phyloP scores from a whole-genome alignment of 1,140 invertebrate species.

The Psilanteris sp. region DNA sequence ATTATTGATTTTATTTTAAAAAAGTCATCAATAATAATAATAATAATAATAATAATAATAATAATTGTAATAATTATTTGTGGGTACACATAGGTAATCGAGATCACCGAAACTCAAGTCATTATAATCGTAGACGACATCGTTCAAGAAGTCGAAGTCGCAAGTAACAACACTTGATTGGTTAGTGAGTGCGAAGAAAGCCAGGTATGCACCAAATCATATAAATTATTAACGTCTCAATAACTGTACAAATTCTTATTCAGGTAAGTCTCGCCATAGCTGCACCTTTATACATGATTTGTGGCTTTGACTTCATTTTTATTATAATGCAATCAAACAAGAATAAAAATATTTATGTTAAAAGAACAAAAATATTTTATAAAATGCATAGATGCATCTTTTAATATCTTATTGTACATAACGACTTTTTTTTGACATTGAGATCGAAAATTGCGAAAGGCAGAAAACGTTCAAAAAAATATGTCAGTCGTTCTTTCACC shows the following conservation, averaged over 20 bases:
- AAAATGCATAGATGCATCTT: not conserved
- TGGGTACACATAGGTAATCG: no score
- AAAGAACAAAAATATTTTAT: conserved; percentile 2
- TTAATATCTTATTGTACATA: not conserved
- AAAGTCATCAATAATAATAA: no score
- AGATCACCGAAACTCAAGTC: conserved; percentile 75
- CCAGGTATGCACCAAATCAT: conserved; percentile 79
- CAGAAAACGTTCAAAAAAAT: conserved; percentile 13
- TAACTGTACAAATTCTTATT: conserved; percentile 79
- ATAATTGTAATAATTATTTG: no score
- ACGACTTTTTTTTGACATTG: not conserved
- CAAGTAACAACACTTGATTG: conserved; percentile 81
- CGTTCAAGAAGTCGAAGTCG: conserved; percentile 79
- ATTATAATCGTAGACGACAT: conserved; percentile 76
- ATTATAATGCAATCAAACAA: conserved; percentile 25
- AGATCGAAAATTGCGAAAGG: conserved; percentile 7
- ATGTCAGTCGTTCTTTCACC: conserved; percentile 52
- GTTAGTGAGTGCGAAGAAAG: conserved; percentile 80
- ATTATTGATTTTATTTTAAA: no score
- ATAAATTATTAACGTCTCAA: conserved; percentile 79
- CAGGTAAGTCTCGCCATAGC: conserved; percentile 79
- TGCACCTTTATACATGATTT: conserved; percentile 77
- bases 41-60: no score
- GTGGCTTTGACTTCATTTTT: conserved; percentile 71
- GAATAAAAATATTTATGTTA: conserved; percentile 1